Percentiles rank a stretch among this genome's conserved stretches.
These are phyloP conservation scores for Nemotelus pantherinus DNA, from an alignment of 2,888 invertebrate genomes.

Conservation along the genomic window DNA sequence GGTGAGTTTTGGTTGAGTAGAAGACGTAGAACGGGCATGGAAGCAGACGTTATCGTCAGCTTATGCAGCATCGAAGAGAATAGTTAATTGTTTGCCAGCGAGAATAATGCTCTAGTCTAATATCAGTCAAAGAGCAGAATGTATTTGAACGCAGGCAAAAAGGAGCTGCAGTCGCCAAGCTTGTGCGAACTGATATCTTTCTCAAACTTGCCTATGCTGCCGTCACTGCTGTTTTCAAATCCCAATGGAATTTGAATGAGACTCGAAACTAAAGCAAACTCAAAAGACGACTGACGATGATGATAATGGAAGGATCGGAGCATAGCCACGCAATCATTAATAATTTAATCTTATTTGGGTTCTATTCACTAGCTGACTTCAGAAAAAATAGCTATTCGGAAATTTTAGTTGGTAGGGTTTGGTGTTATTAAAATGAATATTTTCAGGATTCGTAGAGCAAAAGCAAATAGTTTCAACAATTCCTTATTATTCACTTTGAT, in stretches of 20 bases:
- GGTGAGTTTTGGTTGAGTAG: background rate
- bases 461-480: too few species aligned
- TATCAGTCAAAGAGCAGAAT: constrained; percentile 4
- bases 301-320: background rate
- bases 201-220: background rate
- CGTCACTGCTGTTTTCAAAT: background rate
- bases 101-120: constrained; percentile 20
- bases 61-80: background rate
- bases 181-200: background rate
- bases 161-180: background rate
- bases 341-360: constrained; percentile 41
- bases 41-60: background rate
- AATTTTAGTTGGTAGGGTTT: too few species aligned
- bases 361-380: background rate
- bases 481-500: too few species aligned
- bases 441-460: too few species aligned
- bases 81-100: constrained; percentile 28
- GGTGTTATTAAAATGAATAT: too few species aligned
- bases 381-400: too few species aligned
- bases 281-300: background rate
- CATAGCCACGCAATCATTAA: constrained; percentile 36
- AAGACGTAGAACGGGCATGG: background rate
- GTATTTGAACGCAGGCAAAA: background rate
- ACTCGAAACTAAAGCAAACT: constrained; percentile 21
- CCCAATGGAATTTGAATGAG: constrained; percentile 25